Percentiles rank a stretch among this genome's conserved stretches.
Conservation (phyloP, 2,797 vertebrate genomes). For the Malurus leucopterus region DNA sequence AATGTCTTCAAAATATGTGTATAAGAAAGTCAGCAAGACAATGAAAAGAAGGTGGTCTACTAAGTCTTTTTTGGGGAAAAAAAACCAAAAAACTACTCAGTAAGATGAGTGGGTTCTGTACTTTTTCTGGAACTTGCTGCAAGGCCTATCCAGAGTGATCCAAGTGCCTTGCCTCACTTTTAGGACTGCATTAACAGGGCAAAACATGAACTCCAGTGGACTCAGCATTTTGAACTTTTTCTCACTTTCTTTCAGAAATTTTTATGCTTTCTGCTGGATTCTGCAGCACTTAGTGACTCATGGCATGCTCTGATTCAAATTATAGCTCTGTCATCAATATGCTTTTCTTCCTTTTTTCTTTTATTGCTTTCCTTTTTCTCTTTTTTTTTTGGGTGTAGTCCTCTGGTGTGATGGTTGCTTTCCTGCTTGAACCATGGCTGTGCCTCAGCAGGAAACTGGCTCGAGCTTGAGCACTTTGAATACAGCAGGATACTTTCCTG, state of each 20-base stretch:
- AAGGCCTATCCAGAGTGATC: background rate
- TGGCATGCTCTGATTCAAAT: background rate
- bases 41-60: background rate
- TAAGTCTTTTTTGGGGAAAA: background rate
- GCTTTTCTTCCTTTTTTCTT: background rate
- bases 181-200: background rate
- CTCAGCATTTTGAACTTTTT: background rate
- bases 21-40: background rate
- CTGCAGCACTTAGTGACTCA: conserved; percentile 2
- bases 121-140: background rate
- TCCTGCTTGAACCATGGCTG: background rate
- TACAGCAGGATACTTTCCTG: background rate
- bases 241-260: background rate
- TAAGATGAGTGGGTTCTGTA: background rate
- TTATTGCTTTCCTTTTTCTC: too few relatives aligned
- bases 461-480: background rate
- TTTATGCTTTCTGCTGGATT: background rate
- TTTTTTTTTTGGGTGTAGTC: background rate
- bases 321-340: background rate
- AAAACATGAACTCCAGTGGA: background rate
- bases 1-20: background rate
- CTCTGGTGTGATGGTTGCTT: background rate
- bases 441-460: background rate
- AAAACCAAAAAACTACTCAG: fast-evolving
- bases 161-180: background rate